Base-by-base conservation (phyloP, 64 coral and sea anemone species). In the Hydrozoanthus tunicans region DNA sequence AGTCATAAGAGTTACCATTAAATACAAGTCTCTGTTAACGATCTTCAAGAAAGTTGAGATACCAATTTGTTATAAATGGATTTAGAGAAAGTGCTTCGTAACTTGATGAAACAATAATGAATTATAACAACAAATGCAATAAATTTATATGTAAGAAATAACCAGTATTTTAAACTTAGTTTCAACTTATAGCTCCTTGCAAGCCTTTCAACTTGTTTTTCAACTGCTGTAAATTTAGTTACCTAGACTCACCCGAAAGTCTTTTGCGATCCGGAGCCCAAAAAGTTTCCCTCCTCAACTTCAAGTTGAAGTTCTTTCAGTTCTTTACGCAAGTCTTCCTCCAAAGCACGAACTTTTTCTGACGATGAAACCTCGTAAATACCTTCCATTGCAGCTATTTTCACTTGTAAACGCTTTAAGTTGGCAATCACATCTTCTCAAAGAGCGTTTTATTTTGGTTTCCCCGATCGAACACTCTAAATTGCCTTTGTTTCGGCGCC, bases 271-370 rank as follows among this genome's bases (percentile, higher is more conserved):
- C 86, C 81, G 3, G 91, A 83, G 56, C 65, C 91, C 62, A 98
- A 79, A 63, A 93, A 93, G 73, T 95, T 95, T 69, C 94, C 94
- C 53, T 98, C 96, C 83, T 98, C 96, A 20, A 98, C 90, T 91
- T 95, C 96, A 90, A 94, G 93, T 89, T 98, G 96, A 6, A 98
- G 74, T 55, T 98, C 96, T 74, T 95, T 98, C 27, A 98, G 67
- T 27, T 98, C 96, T 61, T 98, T 95, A 1, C 80, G 91, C 2
- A 98, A 85, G 62, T 98, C 96, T 79, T 98, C 94, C 71, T 98
- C 96, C 25, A 95, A 54, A 7, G 94, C 53, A 78, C 91, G 93
- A 15, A 98, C 96, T 62, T 95, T 95, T 24, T 98, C 96, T 1
- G 91, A 93, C 53, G 91, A 93, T 2, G 96, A 98, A 4, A 95